Base-by-base conservation (phyloP, 2,888 invertebrate genomes). In the Antheraea assamensis region DNA sequence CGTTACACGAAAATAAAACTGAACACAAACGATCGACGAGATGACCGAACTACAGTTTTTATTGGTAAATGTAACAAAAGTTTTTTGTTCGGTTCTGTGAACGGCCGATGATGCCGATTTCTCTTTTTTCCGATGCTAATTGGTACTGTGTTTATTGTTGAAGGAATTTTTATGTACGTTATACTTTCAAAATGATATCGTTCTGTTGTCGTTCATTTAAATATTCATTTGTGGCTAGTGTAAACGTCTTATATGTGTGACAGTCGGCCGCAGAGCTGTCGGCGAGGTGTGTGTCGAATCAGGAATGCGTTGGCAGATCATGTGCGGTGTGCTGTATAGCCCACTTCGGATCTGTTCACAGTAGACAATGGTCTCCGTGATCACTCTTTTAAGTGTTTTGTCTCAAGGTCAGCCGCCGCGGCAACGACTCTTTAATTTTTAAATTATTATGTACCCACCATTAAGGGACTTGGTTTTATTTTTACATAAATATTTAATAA, bases 261-360 rank as follows among this genome's bases (percentile, higher is more conserved):
- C 74, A 72, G 75, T 73, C 68, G 73, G 74, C 79, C 76, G 79
- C 79, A 77, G 77, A 75, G 81, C 78, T 79, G 79, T 81, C 64
- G 78, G 76, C 75, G 83, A 80, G 84, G 83, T 83, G 83, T 83
- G 87, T 83, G 83, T 85, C 92, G 85, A 91, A 92, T 93, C 84
- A 83, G 90, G 92, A 92, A 93, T 93, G 91, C 86, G 87, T 88
- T 85, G 85, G 88, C 87, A 81, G 87, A 86, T 88, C 88, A 88
- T 87, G 89, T 81, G 79, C 84, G 80, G 74, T 78, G 80, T 77
- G 77, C 74, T 75, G 76, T 77, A 79, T 82, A 79, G 81, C 78
- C 71, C 74, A 76, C 81, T 85, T 86, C 84, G 87, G 85, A 83
- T 85, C 82, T 84, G 21, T 75, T 78, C 77, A 73, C 75, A 74